These are phyloP conservation scores for Stenurella melanura DNA, from an alignment of 2,888 invertebrate genomes.

Conservation along the genomic window DNA sequence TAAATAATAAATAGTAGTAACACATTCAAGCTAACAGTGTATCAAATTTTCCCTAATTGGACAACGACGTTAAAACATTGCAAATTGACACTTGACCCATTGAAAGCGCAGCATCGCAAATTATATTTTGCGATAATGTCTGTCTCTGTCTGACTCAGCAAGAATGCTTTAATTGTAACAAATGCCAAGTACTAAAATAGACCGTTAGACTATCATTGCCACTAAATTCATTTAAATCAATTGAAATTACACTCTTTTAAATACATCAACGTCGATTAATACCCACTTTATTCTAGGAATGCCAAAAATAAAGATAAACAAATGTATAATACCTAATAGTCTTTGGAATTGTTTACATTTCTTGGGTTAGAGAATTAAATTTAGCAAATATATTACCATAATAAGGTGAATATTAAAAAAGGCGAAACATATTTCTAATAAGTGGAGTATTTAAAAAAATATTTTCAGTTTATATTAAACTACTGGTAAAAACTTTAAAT, in stretches of 20 bases:
- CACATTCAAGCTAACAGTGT: slow-evolving; percentile 45
- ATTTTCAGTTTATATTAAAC: too few relatives aligned
- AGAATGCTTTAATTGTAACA: slow-evolving; percentile 66
- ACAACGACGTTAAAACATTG: slow-evolving; percentile 68
- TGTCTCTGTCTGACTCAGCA: slow-evolving; percentile 55
- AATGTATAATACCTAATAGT: background rate
- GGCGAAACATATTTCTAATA: too few relatives aligned
- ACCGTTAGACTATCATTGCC: slow-evolving; percentile 57
- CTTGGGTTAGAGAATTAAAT: background rate
- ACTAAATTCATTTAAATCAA: slow-evolving; percentile 67
- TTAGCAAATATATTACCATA: background rate
- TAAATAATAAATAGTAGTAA: background rate
- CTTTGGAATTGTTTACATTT: background rate
- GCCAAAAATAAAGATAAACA: slow-evolving; percentile 33
- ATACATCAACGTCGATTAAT: slow-evolving; percentile 63
- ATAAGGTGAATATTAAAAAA: too few relatives aligned
- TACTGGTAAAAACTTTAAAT: too few relatives aligned
- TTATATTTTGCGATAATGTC: slow-evolving; percentile 65
- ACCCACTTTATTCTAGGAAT: slow-evolving; percentile 39
- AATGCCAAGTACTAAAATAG: slow-evolving; percentile 63
- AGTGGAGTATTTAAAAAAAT: too few relatives aligned
- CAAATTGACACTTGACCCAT: slow-evolving; percentile 71
- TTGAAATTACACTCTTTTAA: slow-evolving; percentile 67
- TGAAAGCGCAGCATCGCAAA: slow-evolving; percentile 67
- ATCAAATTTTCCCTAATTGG: slow-evolving; percentile 58